Base-by-base conservation (phyloP, 2,113 vertebrate genomes). In the Phrynosoma platyrhinos region DNA sequence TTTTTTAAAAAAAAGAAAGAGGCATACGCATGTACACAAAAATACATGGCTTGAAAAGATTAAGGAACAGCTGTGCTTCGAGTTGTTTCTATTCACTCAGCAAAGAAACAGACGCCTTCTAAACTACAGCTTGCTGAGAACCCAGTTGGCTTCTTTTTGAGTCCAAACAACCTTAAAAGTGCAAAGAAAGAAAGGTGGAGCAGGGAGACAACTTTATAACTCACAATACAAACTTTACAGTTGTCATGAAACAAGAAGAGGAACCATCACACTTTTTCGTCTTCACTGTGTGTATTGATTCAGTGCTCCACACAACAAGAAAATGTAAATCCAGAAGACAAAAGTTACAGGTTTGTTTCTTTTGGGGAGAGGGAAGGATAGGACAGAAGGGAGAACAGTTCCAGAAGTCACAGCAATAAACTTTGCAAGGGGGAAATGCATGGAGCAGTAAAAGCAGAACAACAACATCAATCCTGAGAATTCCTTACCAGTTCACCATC, bases 401-500 rank as follows among this genome's bases (percentile, higher is more conserved):
- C n/a, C 66, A 79, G 52, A 40, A 79, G 75, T 52, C 30, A 76
- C 9, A 89, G 55, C 9, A 83, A 64, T 32, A 32, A 52, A 36
- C 32, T 23, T 10, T 6, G 7, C 27, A 76, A 21, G 9, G 4
- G 10, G 20, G 18, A 9, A 64, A 52, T 4, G 74, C 32, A 9
- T 82, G 69, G 85, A 81, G 47, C 21, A 1, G 79, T 74, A 86
- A 91, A 89, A 7, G 40, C 20, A 20, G 42, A 71, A n/a, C 47
- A 53, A 87, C 90, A 93, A 90, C 32, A 66, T 58, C 55, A 78
- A 4, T 62, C 14, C 72, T 9, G 0, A 10, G 85, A 64, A 84
- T 90, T 91, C 96, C 98, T 99, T 95, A 99, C 98, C 98, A 99
- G 97, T 99, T 98, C 89, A 99, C 98, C 95, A 96, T 93, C 97